phyloP scores from a whole-genome alignment of 2,888 invertebrate species.

The Chymomyza procnemis region DNA sequence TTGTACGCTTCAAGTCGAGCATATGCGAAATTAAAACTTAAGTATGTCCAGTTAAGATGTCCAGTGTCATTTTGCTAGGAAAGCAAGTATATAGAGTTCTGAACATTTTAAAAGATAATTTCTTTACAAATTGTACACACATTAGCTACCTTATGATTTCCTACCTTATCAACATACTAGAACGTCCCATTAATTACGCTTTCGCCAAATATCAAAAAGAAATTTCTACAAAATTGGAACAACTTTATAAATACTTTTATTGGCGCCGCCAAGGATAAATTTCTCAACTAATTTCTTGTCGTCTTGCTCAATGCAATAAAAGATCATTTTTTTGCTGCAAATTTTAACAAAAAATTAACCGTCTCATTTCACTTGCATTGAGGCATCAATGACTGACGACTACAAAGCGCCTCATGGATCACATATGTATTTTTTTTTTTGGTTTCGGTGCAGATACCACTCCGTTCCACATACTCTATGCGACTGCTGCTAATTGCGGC shows the following conservation, averaged over 20 bases:
- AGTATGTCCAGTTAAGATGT: no score
- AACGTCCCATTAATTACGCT: no score
- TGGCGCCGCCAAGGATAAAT: neutral
- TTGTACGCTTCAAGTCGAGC: no score
- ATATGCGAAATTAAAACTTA: no score
- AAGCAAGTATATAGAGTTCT: no score
- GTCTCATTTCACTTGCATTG: slow-evolving; percentile 63
- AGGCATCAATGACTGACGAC: slow-evolving; percentile 54
- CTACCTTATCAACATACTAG: no score
- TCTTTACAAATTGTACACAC: no score
- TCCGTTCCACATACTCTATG: neutral
- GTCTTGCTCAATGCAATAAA: slow-evolving; percentile 3
- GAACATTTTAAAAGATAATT: no score
- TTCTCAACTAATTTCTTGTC: neutral
- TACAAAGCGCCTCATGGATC: slow-evolving; percentile 50
- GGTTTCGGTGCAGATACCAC: neutral
- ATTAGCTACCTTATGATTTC: no score
- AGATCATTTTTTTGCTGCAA: slow-evolving; percentile 2
- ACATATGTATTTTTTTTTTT: neutral
- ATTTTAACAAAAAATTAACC: slow-evolving; percentile 42
- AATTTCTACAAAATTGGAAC: no score
- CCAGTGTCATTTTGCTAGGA: no score
- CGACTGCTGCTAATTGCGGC: slow-evolving; percentile 62
- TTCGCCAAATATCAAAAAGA: no score
- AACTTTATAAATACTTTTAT: neutral